phyloP scores from a whole-genome alignment of 1,140 invertebrate species.

The Bombus impatiens region DNA sequence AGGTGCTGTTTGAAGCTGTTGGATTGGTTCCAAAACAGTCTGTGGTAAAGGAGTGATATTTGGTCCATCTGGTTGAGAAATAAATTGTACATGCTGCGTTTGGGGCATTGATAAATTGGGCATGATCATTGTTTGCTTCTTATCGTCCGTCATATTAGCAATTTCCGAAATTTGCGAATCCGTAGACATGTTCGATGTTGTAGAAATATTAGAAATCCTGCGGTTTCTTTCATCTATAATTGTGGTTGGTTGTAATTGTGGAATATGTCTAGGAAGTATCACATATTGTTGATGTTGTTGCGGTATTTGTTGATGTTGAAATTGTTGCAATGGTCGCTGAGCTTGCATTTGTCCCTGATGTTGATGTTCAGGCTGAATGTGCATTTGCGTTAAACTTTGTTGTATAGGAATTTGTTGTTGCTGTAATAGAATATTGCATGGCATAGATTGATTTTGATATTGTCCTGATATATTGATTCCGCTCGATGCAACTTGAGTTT shows the following conservation, averaged over 20 bases:
- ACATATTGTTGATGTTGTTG: slow-evolving; percentile 70
- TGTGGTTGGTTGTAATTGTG: slow-evolving; percentile 70
- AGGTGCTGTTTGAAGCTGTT: slow-evolving; percentile 62
- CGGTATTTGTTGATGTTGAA: slow-evolving; percentile 62
- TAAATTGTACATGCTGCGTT: slow-evolving; percentile 54
- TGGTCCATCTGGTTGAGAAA: slow-evolving; percentile 51
- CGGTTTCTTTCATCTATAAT: slow-evolving; percentile 76
- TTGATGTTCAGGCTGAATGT: slow-evolving; percentile 56
- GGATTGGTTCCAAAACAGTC: slow-evolving; percentile 39
- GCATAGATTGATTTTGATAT: slow-evolving; percentile 55
- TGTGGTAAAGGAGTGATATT: slow-evolving; percentile 41
- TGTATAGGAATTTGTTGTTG: slow-evolving; percentile 59
- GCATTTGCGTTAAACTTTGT: slow-evolving; percentile 57
- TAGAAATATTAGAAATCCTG: slow-evolving; percentile 78
- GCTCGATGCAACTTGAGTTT: slow-evolving; percentile 53
- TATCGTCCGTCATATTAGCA: slow-evolving; percentile 62
- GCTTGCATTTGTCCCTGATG: slow-evolving; percentile 61
- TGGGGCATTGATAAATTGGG: slow-evolving; percentile 48
- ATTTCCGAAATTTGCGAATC: slow-evolving; percentile 77
- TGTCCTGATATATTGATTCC: slow-evolving; percentile 54
- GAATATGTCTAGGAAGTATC: slow-evolving; percentile 66
- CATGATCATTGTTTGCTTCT: slow-evolving; percentile 45
- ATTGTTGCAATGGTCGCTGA: slow-evolving; percentile 64
- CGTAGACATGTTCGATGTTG: slow-evolving; percentile 73
- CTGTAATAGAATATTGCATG: slow-evolving; percentile 61